Evolutionary conservation across 2,113 vertebrate genomes (phyloP).

Genomic region (Rallus limicola): DNA sequence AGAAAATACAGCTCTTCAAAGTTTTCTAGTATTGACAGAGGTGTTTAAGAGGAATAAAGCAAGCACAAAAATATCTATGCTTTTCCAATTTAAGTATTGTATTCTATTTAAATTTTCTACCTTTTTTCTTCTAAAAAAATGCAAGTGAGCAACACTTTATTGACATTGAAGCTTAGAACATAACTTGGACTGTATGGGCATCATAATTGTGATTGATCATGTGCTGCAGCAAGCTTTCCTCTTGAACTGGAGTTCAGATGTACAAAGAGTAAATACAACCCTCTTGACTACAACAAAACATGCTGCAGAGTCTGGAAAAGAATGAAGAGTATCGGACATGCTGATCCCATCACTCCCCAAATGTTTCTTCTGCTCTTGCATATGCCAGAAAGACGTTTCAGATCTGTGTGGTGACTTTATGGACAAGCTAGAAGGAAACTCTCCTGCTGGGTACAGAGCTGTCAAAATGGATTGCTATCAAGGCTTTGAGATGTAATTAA

Average conservation of each 20-base stretch:
- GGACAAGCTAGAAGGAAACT: not conserved
- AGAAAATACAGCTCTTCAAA: not conserved
- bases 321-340: not conserved
- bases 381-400: not conserved
- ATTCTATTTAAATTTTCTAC: not conserved
- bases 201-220: not conserved
- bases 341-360: not conserved
- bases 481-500: not conserved
- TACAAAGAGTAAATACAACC: not conserved
- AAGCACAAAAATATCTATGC: not conserved
- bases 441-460: not conserved
- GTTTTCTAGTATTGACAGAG: not conserved
- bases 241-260: not conserved
- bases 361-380: not conserved
- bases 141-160: not conserved
- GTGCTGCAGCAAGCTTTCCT: not conserved
- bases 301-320: not conserved
- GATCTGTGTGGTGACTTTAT: not conserved
- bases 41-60: not conserved
- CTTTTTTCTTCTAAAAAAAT: not conserved
- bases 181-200: not conserved
- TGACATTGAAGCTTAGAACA: not conserved
- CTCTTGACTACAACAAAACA: not conserved
- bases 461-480: not conserved
- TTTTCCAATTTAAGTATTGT: not conserved